Base-by-base conservation (phyloP, 2,888 invertebrate species). In the Drosophila anomalata region DNA sequence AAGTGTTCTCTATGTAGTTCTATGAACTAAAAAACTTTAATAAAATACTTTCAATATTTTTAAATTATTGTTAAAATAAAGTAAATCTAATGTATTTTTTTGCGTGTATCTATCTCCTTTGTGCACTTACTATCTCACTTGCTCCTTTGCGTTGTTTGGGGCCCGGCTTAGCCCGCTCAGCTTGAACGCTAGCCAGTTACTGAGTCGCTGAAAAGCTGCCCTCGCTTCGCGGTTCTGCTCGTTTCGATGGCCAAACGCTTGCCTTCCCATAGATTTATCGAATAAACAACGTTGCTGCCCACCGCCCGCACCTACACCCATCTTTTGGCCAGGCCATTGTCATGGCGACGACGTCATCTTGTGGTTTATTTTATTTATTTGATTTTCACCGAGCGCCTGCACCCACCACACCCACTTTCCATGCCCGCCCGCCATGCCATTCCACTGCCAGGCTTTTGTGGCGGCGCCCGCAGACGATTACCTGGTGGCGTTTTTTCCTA, bases 281-380 rank as follows among this genome's bases (percentile, higher is more conserved):
- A 85, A 85, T 85, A 80, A 85, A 85, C 85, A 85, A 85, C 73
- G 36, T 39, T 29, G n/a, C 26, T 42, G n/a, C 29, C 51, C 51
- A 24, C 47, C 72, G 31, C 71, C 61, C 69, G 52, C 55, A 53
- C 50, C 36, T 41, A 11, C 12, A 22, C 67, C 24, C 51, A 56
- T 46, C 39, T 46, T 56, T 61, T 46, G 36, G 48, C 52, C 54
- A 24, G 46, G 44, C 50, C 59, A 83, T 85, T 76, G 85, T 76
- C 87, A 85, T 85, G 83, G 76, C 61, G 74, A 85, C 85, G 73
- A 85, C 85, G 87, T 84, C 84, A 84, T 87, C 84, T 84, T 84
- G 87, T 73, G 87, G 84, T 82, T 87, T 79, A 75, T 73, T 79
- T 85, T 82, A 85, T 82, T 85, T 82, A 82, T 85, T 82, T 85